phyloP scores from a whole-genome alignment of 2,113 vertebrate genomes.

The Microcebus jonahi region DNA sequence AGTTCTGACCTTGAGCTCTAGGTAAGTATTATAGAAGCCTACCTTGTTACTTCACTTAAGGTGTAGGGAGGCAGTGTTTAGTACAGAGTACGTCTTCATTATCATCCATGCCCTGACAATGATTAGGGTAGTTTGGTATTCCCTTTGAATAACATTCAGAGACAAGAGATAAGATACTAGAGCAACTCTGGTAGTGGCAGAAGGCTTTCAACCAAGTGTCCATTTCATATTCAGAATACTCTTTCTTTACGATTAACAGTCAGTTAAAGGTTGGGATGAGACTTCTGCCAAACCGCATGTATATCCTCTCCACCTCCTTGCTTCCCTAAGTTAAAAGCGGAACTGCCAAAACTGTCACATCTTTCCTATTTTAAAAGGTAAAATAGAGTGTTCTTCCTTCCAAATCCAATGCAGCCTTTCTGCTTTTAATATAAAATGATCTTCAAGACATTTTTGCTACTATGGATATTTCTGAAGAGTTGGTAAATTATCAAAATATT shows the following conservation, averaged over 20 bases:
- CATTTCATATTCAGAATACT: not conserved
- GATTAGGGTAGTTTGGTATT: not conserved
- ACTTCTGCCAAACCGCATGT: not conserved
- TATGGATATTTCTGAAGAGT: constrained; percentile 66
- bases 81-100: not conserved
- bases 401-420: not conserved
- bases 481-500: constrained; percentile 49
- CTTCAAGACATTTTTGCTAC: constrained; percentile 55
- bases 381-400: not conserved
- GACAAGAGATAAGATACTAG: not conserved
- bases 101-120: not conserved
- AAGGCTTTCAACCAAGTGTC: not conserved
- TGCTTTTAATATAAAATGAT: constrained; percentile 64
- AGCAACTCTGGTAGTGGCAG: not conserved
- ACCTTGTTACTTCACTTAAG: not conserved
- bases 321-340: not conserved
- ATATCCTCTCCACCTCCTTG: not conserved
- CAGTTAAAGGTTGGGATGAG: not conserved
- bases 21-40: not conserved
- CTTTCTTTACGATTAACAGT: not conserved
- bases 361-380: constrained; percentile 15
- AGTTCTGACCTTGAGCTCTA: not conserved
- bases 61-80: not conserved
- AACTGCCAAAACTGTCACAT: not conserved
- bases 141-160: constrained; percentile 1